Conservation (phyloP, 2,797 vertebrate genomes). For the Oryzias sinensis region DNA sequence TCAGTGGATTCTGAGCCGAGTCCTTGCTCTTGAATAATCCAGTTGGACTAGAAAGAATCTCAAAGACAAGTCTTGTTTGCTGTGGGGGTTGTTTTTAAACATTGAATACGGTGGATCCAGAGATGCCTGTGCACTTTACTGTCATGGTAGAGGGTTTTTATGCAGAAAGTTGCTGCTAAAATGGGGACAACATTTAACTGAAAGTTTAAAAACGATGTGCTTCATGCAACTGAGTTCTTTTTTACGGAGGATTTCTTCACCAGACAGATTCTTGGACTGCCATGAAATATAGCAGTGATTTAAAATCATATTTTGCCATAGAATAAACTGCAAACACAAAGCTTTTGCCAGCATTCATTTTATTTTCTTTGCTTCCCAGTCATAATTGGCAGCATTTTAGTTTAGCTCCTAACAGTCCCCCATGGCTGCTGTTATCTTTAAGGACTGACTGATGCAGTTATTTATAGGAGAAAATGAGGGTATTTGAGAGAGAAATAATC, state of each 20-base stretch:
- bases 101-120: constrained; percentile 29
- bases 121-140: background rate
- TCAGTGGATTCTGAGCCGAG: constrained; percentile 30
- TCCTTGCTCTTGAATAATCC: constrained; percentile 34
- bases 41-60: constrained; percentile 22
- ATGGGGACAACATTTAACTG: constrained; percentile 27
- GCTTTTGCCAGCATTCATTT: constrained; percentile 14
- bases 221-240: constrained; percentile 16
- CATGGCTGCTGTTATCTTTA: constrained; percentile 27
- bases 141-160: too few species aligned
- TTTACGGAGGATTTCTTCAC: constrained; percentile 15
- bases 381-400: constrained; percentile 17
- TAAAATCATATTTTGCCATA: constrained; percentile 7
- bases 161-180: constrained; percentile 25
- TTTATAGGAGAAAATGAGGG: background rate
- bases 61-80: too few species aligned
- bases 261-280: constrained; percentile 11
- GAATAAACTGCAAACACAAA: constrained; percentile 24
- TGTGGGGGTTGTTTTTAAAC: too few species aligned
- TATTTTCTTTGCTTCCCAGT: constrained; percentile 35
- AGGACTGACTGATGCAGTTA: background rate
- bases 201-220: constrained; percentile 21
- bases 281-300: too few species aligned
- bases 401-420: constrained; percentile 20
- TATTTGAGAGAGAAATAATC: background rate